Percentiles rank a stretch among this genome's conserved stretches.
These are phyloP conservation scores for Rhynchonycteris naso DNA, from an alignment of 2,797 vertebrate species.

Conservation along the genomic window DNA sequence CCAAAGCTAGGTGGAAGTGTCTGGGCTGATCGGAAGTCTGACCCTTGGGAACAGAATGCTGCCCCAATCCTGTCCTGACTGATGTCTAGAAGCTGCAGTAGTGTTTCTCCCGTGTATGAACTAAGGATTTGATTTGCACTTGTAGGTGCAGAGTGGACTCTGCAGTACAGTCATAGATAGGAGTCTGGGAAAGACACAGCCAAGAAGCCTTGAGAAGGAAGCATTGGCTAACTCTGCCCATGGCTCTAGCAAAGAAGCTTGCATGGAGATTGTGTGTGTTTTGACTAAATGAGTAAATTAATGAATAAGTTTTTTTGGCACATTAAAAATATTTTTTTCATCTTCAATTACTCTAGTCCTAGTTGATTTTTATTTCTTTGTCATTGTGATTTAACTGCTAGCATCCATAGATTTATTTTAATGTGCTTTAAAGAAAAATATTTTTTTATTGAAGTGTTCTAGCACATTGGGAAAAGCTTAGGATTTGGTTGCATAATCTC, in stretches of 20 bases:
- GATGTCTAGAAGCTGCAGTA: not conserved
- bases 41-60: not conserved
- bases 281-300: not conserved
- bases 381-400: not conserved
- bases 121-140: not conserved
- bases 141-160: not conserved
- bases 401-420: not conserved
- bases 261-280: not conserved
- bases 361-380: not conserved
- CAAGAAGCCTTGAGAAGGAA: not conserved
- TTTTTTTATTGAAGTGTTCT: not conserved
- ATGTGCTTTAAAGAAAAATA: not conserved
- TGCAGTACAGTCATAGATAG: not conserved
- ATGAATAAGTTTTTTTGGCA: not conserved
- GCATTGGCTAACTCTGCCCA: not conserved
- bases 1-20: not conserved
- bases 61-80: not conserved
- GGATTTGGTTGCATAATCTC: not conserved
- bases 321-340: conserved; percentile 30
- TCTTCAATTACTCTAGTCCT: not conserved
- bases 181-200: not conserved
- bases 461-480: not conserved
- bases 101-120: not conserved
- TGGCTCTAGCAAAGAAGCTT: not conserved
- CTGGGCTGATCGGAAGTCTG: not conserved